Evolutionary conservation across 2,113 vertebrate genomes (phyloP).

Genomic region (Paracyprichromis sp.): DNA sequence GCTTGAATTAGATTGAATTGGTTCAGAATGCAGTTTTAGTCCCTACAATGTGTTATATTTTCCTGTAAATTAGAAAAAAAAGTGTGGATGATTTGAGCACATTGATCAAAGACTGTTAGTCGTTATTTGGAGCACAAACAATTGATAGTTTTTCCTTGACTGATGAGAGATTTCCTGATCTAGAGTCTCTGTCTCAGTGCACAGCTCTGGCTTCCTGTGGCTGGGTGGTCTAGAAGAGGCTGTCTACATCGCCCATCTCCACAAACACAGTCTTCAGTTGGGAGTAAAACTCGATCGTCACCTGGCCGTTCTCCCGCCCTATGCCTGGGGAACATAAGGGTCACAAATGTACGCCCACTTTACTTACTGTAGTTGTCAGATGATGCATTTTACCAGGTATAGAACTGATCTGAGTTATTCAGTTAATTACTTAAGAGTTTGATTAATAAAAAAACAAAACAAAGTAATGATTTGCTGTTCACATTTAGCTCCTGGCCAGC

Average conservation of each 20-base stretch:
- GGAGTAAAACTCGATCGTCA: conserved; percentile 85
- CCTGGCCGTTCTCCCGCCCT: conserved; percentile 90
- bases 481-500: background rate
- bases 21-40: background rate
- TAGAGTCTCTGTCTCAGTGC: background rate
- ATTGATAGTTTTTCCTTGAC: background rate
- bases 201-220: background rate
- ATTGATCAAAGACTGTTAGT: background rate
- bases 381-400: background rate
- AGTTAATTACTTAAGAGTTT: background rate
- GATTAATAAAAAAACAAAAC: background rate
- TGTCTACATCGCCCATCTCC: conserved; percentile 93
- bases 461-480: background rate
- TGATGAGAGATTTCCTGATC: background rate
- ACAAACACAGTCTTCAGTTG: conserved; percentile 93
- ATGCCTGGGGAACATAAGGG: conserved; percentile 74
- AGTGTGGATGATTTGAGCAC: background rate
- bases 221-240: conserved; percentile 73
- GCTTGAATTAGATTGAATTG: background rate
- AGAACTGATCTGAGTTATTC: background rate
- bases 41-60: background rate
- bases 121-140: background rate
- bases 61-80: background rate
- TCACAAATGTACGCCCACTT: background rate
- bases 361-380: background rate